These are phyloP conservation scores for Stenurella melanura DNA, from an alignment of 2,888 invertebrate genomes.

Conservation along the genomic window DNA sequence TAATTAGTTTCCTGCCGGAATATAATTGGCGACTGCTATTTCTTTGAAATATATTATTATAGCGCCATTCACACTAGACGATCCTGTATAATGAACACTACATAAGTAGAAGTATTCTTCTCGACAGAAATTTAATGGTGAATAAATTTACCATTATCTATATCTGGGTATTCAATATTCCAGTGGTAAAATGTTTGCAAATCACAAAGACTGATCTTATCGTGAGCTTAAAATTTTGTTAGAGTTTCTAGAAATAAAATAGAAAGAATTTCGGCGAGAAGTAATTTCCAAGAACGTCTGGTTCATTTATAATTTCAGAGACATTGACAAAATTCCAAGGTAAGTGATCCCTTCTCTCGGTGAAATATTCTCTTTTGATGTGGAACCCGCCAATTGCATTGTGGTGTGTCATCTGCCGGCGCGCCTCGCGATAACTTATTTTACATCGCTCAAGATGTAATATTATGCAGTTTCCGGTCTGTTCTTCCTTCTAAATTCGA, in stretches of 20 bases:
- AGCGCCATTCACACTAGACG: too few species aligned
- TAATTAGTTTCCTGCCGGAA: too few species aligned
- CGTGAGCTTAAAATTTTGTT: too few species aligned
- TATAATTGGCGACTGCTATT: too few species aligned
- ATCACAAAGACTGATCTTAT: too few species aligned
- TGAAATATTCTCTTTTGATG: constrained; percentile 11
- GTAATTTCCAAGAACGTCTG: background rate
- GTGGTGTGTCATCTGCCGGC: constrained; percentile 46
- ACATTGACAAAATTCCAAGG: constrained; percentile 8
- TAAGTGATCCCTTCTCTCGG: background rate
- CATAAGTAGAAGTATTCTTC: too few species aligned
- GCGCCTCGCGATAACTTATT: constrained; percentile 43
- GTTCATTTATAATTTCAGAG: constrained; percentile 1
- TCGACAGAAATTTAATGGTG: too few species aligned
- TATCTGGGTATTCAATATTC: too few species aligned
- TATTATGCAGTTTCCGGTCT: constrained; percentile 48
- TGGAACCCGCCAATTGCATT: constrained; percentile 43
- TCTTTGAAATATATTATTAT: too few species aligned
- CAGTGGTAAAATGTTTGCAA: too few species aligned
- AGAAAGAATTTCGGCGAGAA: background rate
- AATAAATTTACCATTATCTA: too few species aligned
- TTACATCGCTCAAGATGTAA: constrained; percentile 46
- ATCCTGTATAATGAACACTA: too few species aligned
- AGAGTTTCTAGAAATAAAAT: background rate
- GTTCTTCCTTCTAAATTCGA: constrained; percentile 41